phyloP scores from a whole-genome alignment of 2,888 invertebrate genomes.

The Lissocephala sabroskyi region DNA sequence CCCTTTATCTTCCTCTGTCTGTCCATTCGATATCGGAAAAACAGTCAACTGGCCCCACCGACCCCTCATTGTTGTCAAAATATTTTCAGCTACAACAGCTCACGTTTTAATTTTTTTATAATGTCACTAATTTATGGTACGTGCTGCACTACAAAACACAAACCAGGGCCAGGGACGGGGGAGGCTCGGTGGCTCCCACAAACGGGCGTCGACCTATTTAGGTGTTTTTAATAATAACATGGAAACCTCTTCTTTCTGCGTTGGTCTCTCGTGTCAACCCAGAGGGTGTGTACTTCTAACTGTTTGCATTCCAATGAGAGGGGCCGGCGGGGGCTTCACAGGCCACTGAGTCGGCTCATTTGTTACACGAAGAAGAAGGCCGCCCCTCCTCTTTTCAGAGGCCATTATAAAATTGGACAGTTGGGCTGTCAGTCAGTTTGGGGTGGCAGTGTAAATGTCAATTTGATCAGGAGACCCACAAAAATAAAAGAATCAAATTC shows the following conservation, averaged over 20 bases:
- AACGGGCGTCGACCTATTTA: slow-evolving; percentile 51
- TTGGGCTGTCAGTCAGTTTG: too few relatives aligned
- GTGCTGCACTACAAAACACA: slow-evolving; percentile 52
- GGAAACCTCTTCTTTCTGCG: slow-evolving; percentile 11
- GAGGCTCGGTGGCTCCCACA: too few relatives aligned
- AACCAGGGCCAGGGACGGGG: too few relatives aligned
- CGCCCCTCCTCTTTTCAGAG: too few relatives aligned
- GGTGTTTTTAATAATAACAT: slow-evolving; percentile 59
- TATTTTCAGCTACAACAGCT: slow-evolving; percentile 40
- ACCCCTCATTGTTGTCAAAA: slow-evolving; percentile 48
- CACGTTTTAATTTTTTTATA: slow-evolving; percentile 61
- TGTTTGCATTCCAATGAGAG: slow-evolving; percentile 48
- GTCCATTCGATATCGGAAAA: neutral
- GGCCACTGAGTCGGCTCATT: too few relatives aligned
- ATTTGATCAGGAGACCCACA: too few relatives aligned
- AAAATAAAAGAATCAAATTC: too few relatives aligned
- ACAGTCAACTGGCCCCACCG: slow-evolving; percentile 11
- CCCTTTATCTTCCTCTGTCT: too few relatives aligned
- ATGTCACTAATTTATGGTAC: slow-evolving; percentile 61
- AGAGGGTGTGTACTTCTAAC: slow-evolving; percentile 3
- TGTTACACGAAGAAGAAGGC: too few relatives aligned
- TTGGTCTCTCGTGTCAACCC: too few relatives aligned
- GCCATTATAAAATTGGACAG: slow-evolving; percentile 35
- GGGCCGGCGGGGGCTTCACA: too few relatives aligned
- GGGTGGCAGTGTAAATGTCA: too few relatives aligned